phyloP scores from a whole-genome alignment of 2,888 invertebrate genomes.

The Coremacera marginata region DNA sequence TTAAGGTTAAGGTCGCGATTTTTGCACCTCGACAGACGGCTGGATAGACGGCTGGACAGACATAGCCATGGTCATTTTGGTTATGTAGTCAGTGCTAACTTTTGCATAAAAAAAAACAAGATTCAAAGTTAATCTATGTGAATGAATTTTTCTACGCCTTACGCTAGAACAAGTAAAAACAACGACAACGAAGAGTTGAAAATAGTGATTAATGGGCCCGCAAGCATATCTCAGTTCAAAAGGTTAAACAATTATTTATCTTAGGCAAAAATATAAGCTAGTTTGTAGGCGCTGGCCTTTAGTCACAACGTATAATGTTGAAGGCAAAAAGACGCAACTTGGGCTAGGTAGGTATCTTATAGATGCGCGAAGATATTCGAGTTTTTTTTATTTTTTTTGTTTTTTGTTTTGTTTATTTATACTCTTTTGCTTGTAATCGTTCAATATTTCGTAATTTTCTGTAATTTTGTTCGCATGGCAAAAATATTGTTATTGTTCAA shows the following conservation, averaged over 20 bases:
- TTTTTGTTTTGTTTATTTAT: background rate
- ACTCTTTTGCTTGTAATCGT: background rate
- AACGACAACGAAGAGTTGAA: background rate
- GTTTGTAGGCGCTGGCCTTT: too few species aligned
- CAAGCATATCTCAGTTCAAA: conserved; percentile 40
- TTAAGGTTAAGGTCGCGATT: too few species aligned
- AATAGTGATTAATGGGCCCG: conserved; percentile 32
- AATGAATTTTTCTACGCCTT: background rate
- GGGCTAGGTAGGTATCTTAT: background rate
- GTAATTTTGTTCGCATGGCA: conserved; percentile 30
- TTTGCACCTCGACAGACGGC: too few species aligned
- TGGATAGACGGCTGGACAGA: too few species aligned
- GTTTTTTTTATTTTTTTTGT: background rate
- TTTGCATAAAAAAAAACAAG: too few species aligned
- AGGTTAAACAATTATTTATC: conserved; percentile 45
- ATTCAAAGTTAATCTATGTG: too few species aligned
- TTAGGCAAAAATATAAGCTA: conserved; percentile 17
- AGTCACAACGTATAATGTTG: too few species aligned
- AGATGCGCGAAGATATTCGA: background rate
- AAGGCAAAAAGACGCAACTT: background rate
- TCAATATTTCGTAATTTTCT: conserved; percentile 17
- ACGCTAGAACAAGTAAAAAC: background rate
- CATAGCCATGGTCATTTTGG: too few species aligned
- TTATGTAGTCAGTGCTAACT: too few species aligned
- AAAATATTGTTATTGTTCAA: background rate